Conservation (phyloP, 1,140 invertebrate genomes). For the Philopotamus ludificatus region DNA sequence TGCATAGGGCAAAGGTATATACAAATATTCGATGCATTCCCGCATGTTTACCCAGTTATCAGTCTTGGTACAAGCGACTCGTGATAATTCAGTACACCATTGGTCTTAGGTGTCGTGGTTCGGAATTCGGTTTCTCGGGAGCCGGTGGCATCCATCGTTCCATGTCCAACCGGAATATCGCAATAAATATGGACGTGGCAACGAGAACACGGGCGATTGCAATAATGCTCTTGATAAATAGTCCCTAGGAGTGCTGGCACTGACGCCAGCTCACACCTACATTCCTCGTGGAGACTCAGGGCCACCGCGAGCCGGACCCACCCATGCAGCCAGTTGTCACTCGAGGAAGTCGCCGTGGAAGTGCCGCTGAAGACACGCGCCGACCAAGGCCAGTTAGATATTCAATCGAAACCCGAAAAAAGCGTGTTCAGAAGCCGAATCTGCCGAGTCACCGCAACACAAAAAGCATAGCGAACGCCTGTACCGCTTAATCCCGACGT, state of each 20-base stretch:
- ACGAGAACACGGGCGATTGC: constrained; percentile 34
- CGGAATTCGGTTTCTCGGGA: neutral
- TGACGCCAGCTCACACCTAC: constrained; percentile 21
- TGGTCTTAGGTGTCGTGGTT: neutral
- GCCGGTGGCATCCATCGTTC: constrained; percentile 6
- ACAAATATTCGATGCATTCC: too few species aligned
- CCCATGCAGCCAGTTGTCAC: neutral
- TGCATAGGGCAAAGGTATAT: too few species aligned
- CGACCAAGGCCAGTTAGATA: too few species aligned
- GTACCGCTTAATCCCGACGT: too few species aligned
- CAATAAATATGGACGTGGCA: constrained; percentile 29
- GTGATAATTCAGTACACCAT: neutral
- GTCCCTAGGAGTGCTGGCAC: neutral
- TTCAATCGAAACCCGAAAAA: too few species aligned
- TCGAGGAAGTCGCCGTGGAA: too few species aligned
- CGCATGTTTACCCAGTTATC: too few species aligned
- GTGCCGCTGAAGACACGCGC: too few species aligned
- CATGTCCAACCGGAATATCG: constrained; percentile 19
- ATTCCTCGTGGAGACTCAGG: constrained; percentile 7
- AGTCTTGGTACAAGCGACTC: neutral
- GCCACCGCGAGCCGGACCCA: neutral
- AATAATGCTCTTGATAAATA: constrained; percentile 37
- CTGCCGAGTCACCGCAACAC: too few species aligned
- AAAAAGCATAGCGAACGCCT: too few species aligned
- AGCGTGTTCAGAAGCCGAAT: too few species aligned